Conservation (phyloP, 2,113 vertebrate species). For the Morone saxatilis region DNA sequence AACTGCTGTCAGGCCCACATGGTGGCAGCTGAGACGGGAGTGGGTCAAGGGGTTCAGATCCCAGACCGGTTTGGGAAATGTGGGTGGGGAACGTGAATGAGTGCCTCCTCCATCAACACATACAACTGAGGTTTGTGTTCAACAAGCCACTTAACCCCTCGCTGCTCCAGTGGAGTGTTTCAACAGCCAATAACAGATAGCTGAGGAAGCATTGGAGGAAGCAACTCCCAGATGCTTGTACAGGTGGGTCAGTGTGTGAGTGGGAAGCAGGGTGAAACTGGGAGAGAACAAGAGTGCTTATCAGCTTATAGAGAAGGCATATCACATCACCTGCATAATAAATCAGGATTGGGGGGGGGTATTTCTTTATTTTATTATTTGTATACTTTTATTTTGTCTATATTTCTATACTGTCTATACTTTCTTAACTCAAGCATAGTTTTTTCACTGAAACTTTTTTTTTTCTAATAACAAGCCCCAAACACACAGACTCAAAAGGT, state of each 20-base stretch:
- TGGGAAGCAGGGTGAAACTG: not conserved
- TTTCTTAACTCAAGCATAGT: not conserved
- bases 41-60: constrained; percentile 8
- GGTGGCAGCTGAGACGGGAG: constrained; percentile 22
- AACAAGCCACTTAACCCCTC: constrained; percentile 66
- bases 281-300: constrained; percentile 1
- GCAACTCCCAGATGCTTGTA: constrained; percentile 30
- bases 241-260: not conserved
- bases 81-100: not conserved
- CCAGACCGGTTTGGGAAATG: constrained; percentile 36
- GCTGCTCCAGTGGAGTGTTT: constrained; percentile 36
- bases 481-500: constrained; percentile 15
- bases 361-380: not conserved
- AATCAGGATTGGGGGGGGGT: not conserved
- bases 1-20: not conserved
- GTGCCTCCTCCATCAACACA: constrained; percentile 43
- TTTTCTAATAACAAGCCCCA: not conserved
- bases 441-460: not conserved
- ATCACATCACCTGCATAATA: not conserved
- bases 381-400: not conserved
- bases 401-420: not conserved
- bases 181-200: constrained; percentile 35
- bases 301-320: not conserved
- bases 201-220: constrained; percentile 33
- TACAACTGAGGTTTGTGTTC: constrained; percentile 44